Percentiles rank a stretch among this genome's conserved stretches.
phyloP scores from a whole-genome alignment of 2,797 vertebrate species.

The Limnodromus scolopaceus region DNA sequence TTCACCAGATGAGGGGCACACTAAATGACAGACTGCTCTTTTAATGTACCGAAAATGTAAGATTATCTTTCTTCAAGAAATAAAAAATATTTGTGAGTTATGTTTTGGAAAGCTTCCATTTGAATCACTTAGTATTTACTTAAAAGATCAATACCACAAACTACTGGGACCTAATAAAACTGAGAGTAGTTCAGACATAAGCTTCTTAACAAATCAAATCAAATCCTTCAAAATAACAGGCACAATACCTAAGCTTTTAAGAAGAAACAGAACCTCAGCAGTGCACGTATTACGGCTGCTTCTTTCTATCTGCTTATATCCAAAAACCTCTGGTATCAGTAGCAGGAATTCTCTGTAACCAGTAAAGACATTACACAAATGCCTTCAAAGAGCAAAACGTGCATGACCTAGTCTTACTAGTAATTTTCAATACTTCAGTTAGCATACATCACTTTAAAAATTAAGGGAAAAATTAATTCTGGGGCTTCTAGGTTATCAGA shows the following conservation, averaged over 20 bases:
- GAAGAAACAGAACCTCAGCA: neutral
- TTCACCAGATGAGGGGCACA: neutral
- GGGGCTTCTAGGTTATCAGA: neutral
- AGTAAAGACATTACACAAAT: neutral
- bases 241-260: neutral
- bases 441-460: neutral
- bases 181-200: neutral
- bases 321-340: neutral
- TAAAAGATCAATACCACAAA: constrained; percentile 41
- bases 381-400: neutral
- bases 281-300: neutral
- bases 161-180: constrained; percentile 25
- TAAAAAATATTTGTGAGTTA: neutral
- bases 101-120: constrained; percentile 13
- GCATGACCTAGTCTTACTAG: neutral
- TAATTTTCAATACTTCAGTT: neutral
- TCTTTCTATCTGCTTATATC: neutral
- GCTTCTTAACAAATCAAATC: constrained; percentile 2
- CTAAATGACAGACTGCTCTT: neutral
- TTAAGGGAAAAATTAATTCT: neutral
- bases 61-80: neutral
- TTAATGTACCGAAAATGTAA: neutral
- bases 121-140: constrained; percentile 27
- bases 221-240: neutral
- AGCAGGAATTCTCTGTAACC: neutral